Percentiles rank a stretch among this genome's conserved stretches.
phyloP scores from a whole-genome alignment of 2,797 vertebrate genomes.

The Fundulus diaphanus region DNA sequence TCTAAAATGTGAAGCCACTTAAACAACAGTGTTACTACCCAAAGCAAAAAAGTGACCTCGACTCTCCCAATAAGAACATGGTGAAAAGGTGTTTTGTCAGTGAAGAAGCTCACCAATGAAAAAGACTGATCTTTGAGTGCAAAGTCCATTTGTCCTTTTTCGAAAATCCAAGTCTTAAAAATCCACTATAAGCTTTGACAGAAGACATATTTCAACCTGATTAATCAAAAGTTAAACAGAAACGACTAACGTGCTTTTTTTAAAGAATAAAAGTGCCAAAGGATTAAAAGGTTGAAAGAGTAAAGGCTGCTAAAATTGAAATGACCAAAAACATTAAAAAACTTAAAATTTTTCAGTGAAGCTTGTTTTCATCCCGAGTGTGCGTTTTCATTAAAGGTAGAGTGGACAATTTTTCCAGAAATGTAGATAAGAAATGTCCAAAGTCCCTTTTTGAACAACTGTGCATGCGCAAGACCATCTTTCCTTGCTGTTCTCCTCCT shows the following conservation, averaged over 20 bases:
- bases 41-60: constrained; percentile 24
- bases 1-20: constrained; percentile 1
- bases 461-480: no score
- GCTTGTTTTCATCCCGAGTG: constrained; percentile 21
- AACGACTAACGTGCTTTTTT: constrained; percentile 37
- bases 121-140: constrained; percentile 20
- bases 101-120: constrained; percentile 36
- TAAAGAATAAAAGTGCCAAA: constrained; percentile 31
- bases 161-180: constrained; percentile 34
- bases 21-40: constrained; percentile 19
- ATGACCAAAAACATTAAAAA: neutral
- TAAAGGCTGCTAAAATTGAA: constrained; percentile 9
- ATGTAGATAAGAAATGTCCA: constrained; percentile 74
- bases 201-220: constrained; percentile 41
- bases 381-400: constrained; percentile 68
- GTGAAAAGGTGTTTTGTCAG: constrained; percentile 28
- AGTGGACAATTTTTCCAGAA: no score
- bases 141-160: constrained; percentile 6
- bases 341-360: constrained; percentile 5
- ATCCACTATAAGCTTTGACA: constrained; percentile 13
- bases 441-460: constrained; percentile 70
- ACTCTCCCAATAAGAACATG: constrained; percentile 15
- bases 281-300: constrained; percentile 28
- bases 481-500: no score
- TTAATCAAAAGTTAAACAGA: constrained; percentile 52